A percentile compares a stretch with the other conserved stretches of the same genome.
phyloP scores from a whole-genome alignment of 2,797 vertebrate species.

The Odontamblyopus rebecca region DNA sequence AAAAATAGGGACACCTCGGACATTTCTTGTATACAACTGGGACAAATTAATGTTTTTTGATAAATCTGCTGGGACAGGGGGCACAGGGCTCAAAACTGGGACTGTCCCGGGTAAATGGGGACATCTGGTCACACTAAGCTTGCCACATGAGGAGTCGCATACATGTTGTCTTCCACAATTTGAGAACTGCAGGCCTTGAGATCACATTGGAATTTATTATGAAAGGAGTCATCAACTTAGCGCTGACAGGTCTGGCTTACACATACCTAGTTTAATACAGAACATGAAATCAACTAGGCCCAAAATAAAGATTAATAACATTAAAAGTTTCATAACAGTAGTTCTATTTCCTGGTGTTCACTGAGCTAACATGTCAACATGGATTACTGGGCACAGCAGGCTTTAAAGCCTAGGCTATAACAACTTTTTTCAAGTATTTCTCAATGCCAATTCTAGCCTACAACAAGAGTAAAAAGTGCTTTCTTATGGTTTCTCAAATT shows the following conservation, averaged over 20 bases:
- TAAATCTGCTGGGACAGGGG: no score
- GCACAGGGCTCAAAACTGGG: no score
- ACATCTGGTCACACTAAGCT: no score
- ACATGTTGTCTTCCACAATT: no score
- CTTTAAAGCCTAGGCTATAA: not conserved
- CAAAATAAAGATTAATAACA: not conserved
- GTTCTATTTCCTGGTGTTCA: not conserved
- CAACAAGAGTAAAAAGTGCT: slow-evolving; percentile 34
- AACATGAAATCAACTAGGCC: not conserved
- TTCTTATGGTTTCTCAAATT: slow-evolving; percentile 54
- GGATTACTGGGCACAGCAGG: not conserved
- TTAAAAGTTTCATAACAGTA: not conserved
- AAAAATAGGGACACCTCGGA: no score
- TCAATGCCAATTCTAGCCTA: not conserved
- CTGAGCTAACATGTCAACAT: not conserved
- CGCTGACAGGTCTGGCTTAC: not conserved
- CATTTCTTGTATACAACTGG: no score
- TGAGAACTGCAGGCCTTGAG: no score
- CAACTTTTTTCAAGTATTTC: not conserved
- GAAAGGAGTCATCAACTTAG: no score
- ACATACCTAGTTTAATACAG: not conserved
- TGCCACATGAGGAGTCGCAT: no score
- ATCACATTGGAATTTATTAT: no score
- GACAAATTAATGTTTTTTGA: no score
- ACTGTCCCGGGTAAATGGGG: no score